phyloP scores from a whole-genome alignment of 2,113 vertebrate genomes.

The Erpornis zantholeuca region DNA sequence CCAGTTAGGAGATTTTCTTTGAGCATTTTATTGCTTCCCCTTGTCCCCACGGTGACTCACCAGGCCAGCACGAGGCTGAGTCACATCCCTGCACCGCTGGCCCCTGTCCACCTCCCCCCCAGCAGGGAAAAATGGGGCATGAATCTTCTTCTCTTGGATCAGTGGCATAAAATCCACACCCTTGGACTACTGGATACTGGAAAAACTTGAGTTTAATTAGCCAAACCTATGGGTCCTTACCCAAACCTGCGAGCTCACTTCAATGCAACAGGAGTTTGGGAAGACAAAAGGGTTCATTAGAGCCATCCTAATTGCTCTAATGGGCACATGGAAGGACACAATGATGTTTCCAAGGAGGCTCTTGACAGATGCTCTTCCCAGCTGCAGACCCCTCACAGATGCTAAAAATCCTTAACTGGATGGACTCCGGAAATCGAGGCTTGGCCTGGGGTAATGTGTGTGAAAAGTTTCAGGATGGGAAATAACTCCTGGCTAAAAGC shows the following conservation, averaged over 20 bases:
- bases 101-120: background rate
- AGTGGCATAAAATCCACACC: background rate
- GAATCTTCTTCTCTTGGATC: background rate
- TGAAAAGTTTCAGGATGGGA: background rate
- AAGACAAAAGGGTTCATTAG: background rate
- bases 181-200: background rate
- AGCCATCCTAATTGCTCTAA: background rate
- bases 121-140: background rate
- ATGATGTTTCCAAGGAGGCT: background rate
- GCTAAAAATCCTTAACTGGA: background rate
- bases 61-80: background rate
- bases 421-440: background rate
- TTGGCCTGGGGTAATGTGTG: background rate
- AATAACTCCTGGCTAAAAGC: background rate
- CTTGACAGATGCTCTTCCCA: background rate
- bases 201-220: background rate
- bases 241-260: background rate
- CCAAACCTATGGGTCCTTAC: background rate
- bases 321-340: background rate
- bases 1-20: background rate
- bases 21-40: background rate
- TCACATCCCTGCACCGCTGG: background rate
- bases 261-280: background rate
- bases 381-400: background rate
- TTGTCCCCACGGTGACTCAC: background rate